Evolutionary conservation across 2,797 vertebrate species (phyloP).

Genomic region (Onychomys leucogaster): DNA sequence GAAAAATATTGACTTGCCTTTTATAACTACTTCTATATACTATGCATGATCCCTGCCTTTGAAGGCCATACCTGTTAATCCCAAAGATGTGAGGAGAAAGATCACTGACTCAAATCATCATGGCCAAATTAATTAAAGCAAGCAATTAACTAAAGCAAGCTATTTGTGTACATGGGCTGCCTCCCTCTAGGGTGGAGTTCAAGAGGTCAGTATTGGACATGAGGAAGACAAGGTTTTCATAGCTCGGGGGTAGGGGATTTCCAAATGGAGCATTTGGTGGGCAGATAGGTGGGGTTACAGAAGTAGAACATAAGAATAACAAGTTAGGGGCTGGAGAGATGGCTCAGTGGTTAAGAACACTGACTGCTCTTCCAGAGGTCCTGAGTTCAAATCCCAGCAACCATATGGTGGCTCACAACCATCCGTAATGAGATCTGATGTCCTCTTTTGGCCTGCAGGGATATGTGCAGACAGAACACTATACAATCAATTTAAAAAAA

Average conservation of each 20-base stretch:
- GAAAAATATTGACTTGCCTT: neutral
- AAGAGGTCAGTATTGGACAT: neutral
- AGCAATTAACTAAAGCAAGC: neutral
- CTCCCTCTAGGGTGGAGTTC: neutral
- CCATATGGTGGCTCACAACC: too few relatives aligned
- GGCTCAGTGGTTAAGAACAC: too few relatives aligned
- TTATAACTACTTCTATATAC: neutral
- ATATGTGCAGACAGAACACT: too few relatives aligned
- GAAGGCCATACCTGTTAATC: too few relatives aligned
- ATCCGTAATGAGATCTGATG: too few relatives aligned
- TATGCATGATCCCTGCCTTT: neutral
- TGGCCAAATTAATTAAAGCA: neutral
- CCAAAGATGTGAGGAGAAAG: neutral
- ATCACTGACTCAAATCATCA: neutral
- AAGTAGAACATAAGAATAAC: neutral
- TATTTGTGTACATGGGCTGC: neutral
- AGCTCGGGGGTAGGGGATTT: neutral
- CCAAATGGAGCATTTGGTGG: neutral
- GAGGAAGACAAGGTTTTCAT: neutral
- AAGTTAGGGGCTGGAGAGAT: too few relatives aligned
- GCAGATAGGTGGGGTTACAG: too few relatives aligned
- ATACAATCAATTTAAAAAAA: too few relatives aligned
- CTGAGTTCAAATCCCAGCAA: too few relatives aligned
- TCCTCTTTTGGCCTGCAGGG: too few relatives aligned
- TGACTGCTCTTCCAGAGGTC: too few relatives aligned